phyloP scores from a whole-genome alignment of 2,888 invertebrate genomes.

The Tetragonula carbonaria region DNA sequence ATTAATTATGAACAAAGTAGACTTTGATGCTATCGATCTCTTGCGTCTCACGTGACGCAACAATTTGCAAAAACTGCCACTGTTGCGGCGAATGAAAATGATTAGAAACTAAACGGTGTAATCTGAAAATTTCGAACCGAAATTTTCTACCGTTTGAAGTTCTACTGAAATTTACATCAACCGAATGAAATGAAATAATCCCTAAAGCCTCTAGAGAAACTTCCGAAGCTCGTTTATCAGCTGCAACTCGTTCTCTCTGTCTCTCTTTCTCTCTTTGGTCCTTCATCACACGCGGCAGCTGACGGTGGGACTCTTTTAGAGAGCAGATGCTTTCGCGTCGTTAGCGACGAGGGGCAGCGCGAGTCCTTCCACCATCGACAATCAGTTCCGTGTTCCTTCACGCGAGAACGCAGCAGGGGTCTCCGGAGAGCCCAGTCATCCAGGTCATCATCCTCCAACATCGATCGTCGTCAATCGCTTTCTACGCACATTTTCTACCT shows the following conservation, averaged over 20 bases:
- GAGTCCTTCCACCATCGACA: conserved; percentile 59
- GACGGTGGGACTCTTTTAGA: conserved; percentile 21
- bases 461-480: neutral
- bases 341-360: conserved; percentile 15
- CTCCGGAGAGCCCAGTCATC: too few species aligned
- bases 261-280: neutral
- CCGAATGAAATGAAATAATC: too few species aligned
- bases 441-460: neutral
- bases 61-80: too few species aligned
- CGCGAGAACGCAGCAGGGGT: neutral
- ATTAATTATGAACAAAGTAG: neutral
- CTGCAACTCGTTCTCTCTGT: neutral
- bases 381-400: conserved; percentile 64
- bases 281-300: neutral
- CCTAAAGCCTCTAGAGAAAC: neutral
- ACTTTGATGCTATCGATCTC: too few species aligned
- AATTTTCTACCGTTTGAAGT: neutral
- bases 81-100: too few species aligned
- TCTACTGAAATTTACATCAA: neutral
- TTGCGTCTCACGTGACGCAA: too few species aligned
- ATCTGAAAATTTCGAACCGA: neutral
- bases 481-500: conserved; percentile 29
- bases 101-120: too few species aligned
- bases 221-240: neutral
- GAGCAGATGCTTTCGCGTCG: conserved; percentile 15